phyloP scores from a whole-genome alignment of 2,888 invertebrate species.

The Thymelicus sylvestris region DNA sequence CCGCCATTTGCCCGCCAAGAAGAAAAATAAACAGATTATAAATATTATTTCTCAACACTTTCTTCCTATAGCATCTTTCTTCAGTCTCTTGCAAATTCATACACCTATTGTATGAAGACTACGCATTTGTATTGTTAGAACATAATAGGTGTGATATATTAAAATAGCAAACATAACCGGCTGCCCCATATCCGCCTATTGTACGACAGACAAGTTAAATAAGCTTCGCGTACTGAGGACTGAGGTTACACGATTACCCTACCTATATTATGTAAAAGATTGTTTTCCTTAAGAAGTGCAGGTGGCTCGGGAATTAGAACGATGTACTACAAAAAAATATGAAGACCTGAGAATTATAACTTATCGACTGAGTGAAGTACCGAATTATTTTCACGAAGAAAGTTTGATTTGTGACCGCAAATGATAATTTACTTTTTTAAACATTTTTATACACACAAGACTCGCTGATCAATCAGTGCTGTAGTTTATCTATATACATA shows the following conservation, averaged over 20 bases:
- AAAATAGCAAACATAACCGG: constrained; percentile 20
- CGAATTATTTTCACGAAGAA: no score
- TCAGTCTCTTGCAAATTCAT: not conserved
- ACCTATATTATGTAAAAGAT: constrained; percentile 18
- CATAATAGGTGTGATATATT: constrained; percentile 10
- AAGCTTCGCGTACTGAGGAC: constrained; percentile 23
- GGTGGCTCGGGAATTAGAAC: not conserved
- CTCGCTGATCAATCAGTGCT: no score
- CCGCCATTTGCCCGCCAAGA: no score
- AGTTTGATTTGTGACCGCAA: no score
- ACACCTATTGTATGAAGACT: not conserved
- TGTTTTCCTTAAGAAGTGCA: not conserved
- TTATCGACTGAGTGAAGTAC: no score
- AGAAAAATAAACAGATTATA: no score
- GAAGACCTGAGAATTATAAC: not conserved
- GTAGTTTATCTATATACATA: no score
- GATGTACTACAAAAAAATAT: not conserved
- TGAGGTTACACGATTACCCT: constrained; percentile 8
- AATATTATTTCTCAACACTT: not conserved
- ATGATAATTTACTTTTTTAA: no score
- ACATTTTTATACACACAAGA: no score
- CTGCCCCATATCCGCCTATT: constrained; percentile 34
- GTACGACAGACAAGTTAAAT: constrained; percentile 30
- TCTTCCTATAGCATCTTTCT: not conserved
- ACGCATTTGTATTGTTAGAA: not conserved